Conservation (phyloP, 2,113 vertebrate genomes). For the Sylvia atricapilla region DNA sequence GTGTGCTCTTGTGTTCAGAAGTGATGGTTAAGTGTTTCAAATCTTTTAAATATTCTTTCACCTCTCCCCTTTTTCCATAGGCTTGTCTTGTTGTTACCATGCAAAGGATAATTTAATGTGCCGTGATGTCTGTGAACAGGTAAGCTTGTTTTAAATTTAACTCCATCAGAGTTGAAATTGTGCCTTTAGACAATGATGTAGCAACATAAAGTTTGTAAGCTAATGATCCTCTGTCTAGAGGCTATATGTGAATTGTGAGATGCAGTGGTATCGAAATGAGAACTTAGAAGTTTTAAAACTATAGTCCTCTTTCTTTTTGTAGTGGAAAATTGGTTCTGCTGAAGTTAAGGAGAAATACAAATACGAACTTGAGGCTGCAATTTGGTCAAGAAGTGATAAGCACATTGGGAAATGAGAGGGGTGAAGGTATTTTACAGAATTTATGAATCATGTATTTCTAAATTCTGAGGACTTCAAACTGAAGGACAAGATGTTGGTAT, state of each 20-base stretch:
- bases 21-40: not conserved
- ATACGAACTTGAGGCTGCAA: not conserved
- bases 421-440: not conserved
- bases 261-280: not conserved
- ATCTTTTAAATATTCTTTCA: constrained; percentile 12
- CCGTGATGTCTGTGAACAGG: constrained; percentile 94
- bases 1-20: not conserved
- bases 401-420: not conserved
- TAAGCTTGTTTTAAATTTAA: constrained; percentile 59
- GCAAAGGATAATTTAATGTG: constrained; percentile 87
- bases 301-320: not conserved
- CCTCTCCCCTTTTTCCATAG: constrained; percentile 64
- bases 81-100: constrained; percentile 89
- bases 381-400: not conserved
- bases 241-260: not conserved
- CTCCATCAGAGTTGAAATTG: not conserved
- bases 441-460: not conserved
- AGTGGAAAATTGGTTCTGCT: not conserved
- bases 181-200: not conserved
- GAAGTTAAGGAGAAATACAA: not conserved
- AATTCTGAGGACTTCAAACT: not conserved
- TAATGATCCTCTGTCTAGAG: not conserved
- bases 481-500: not conserved
- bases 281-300: not conserved
- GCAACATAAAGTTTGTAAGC: not conserved